Percentiles rank a stretch among this genome's conserved stretches.
Evolutionary conservation across 2,797 vertebrate genomes (phyloP).

Genomic region (Pygocentrus nattereri): DNA sequence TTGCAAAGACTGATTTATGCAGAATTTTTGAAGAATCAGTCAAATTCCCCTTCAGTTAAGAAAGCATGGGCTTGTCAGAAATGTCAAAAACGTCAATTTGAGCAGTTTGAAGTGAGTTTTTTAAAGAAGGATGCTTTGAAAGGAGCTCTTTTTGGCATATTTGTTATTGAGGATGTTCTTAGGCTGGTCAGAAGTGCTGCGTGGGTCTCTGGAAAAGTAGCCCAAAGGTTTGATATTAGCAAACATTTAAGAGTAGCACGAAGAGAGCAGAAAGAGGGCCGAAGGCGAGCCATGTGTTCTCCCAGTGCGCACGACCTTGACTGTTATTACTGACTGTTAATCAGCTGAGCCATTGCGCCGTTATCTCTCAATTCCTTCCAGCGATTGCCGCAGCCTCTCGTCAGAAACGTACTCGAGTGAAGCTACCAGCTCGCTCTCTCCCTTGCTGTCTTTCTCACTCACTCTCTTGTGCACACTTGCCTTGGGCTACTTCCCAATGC

Average conservation of each 20-base stretch:
- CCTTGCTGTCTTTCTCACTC: neutral
- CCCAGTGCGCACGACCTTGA: constrained; percentile 31
- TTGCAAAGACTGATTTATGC: no score
- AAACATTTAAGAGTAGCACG: neutral
- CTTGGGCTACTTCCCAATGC: constrained; percentile 40
- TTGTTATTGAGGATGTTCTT: neutral
- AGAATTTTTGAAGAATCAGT: no score
- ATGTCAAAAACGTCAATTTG: no score
- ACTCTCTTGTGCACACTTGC: constrained; percentile 12
- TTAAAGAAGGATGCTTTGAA: neutral
- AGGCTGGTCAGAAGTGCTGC: neutral
- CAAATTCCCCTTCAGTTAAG: no score
- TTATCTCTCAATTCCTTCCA: constrained; percentile 47
- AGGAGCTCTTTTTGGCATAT: neutral
- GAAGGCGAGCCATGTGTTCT: constrained; percentile 15
- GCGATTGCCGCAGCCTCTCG: constrained; percentile 25
- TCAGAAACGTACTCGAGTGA: constrained; percentile 17
- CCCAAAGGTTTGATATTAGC: constrained; percentile 14
- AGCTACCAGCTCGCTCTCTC: neutral
- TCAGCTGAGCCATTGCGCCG: constrained; percentile 31
- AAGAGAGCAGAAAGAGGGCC: neutral
- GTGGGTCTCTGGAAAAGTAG: neutral
- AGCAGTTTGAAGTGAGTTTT: neutral
- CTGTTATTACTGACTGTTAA: constrained; percentile 44
- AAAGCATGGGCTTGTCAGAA: no score